These are phyloP conservation scores for Campoplex nolae DNA, from an alignment of 2,888 invertebrate species.

Conservation along the genomic window DNA sequence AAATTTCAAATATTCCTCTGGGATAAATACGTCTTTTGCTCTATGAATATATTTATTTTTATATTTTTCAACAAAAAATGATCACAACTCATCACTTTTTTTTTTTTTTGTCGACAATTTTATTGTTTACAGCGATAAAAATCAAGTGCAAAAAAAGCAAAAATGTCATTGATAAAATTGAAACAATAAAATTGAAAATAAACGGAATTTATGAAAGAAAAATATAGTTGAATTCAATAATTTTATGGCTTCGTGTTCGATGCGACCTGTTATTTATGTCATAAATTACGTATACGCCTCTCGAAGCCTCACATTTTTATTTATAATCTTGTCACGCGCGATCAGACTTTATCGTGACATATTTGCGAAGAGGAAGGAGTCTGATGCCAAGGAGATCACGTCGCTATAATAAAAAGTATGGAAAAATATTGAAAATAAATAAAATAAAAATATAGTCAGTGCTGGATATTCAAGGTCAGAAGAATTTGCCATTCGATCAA, in stretches of 20 bases:
- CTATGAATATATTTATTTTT: too few species aligned
- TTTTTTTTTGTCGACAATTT: too few species aligned
- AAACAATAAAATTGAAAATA: not conserved
- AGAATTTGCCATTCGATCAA: not conserved
- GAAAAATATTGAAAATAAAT: conserved; percentile 1
- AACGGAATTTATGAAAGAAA: not conserved
- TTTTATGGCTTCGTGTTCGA: not conserved
- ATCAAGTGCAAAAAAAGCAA: too few species aligned
- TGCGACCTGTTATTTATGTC: not conserved
- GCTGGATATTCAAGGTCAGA: not conserved
- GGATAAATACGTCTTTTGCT: not conserved
- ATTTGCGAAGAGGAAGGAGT: conserved; percentile 26
- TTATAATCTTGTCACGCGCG: conserved; percentile 13
- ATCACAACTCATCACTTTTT: not conserved
- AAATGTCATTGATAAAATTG: not conserved
- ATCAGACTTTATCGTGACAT: conserved; percentile 21
- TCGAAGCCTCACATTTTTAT: conserved; percentile 20
- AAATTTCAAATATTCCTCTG: not conserved
- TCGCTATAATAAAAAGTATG: not conserved
- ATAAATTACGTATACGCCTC: not conserved
- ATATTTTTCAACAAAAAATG: not conserved
- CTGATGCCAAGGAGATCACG: not conserved
- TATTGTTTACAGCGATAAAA: too few species aligned
- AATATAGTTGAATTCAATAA: not conserved
- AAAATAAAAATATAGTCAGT: not conserved